Evolutionary conservation across 2,888 invertebrate genomes (phyloP).

Genomic region (Syrista parreyssii): DNA sequence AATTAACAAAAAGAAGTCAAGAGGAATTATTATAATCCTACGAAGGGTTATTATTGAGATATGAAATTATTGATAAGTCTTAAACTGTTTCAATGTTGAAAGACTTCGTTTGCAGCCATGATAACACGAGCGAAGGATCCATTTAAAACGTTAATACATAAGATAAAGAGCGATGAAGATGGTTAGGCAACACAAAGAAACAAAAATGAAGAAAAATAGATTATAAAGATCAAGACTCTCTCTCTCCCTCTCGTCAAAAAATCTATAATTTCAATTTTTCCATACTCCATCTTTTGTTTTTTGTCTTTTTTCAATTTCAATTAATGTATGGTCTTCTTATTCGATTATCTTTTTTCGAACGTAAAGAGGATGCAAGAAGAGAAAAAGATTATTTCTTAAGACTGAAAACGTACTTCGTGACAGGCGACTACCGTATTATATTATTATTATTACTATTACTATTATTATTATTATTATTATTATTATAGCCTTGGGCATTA

Average conservation of each 20-base stretch:
- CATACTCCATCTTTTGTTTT: background rate
- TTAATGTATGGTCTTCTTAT: background rate
- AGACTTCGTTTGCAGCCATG: background rate
- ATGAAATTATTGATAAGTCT: background rate
- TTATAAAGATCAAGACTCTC: background rate
- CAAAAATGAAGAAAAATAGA: background rate
- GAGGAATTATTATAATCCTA: slow-evolving; percentile 24
- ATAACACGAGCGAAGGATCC: background rate
- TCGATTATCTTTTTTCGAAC: slow-evolving; percentile 9
- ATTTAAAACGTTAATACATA: background rate
- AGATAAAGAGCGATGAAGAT: background rate
- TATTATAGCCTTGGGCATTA: background rate
- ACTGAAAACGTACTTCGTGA: slow-evolving; percentile 45
- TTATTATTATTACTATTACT: background rate
- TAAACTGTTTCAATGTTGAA: background rate
- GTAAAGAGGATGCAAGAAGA: slow-evolving; percentile 11
- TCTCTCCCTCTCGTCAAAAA: background rate
- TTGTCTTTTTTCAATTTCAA: background rate
- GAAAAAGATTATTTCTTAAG: slow-evolving; percentile 43
- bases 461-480: background rate
- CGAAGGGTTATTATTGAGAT: slow-evolving; percentile 13
- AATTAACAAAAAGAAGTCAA: slow-evolving; percentile 17
- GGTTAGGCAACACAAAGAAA: background rate
- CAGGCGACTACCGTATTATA: background rate
- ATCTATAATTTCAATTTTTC: background rate